phyloP scores from a whole-genome alignment of 2,113 vertebrate species.

The Pipa parva region DNA sequence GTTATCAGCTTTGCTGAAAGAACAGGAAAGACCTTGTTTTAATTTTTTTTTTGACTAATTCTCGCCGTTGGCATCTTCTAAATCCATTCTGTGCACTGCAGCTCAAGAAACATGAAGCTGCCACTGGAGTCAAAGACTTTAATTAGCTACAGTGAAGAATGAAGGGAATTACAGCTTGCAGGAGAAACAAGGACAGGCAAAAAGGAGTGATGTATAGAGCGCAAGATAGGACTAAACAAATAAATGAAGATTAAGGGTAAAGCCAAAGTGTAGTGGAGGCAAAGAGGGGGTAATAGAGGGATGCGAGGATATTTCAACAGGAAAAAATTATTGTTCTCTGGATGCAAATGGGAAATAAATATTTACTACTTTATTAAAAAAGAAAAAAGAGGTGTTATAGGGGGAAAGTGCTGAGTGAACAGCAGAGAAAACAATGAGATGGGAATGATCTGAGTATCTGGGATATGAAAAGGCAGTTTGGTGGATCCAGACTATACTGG shows the following conservation, averaged over 20 bases:
- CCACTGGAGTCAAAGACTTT: slow-evolving; percentile 39
- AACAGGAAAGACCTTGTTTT: slow-evolving; percentile 38
- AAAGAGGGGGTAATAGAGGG: not conserved
- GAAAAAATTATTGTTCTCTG: not conserved
- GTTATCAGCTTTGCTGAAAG: slow-evolving; percentile 20
- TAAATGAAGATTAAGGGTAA: slow-evolving; percentile 39
- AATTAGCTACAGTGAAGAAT: slow-evolving; percentile 41
- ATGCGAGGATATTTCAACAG: not conserved
- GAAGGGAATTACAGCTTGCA: slow-evolving; percentile 35
- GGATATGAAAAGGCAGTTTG: not conserved
- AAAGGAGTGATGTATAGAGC: slow-evolving; percentile 32
- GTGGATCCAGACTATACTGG: too few species aligned
- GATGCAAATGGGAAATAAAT: not conserved
- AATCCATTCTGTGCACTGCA: slow-evolving; percentile 35
- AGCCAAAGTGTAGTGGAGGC: not conserved
- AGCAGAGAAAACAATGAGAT: not conserved
- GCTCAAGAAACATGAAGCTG: slow-evolving; percentile 27
- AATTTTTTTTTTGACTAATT: slow-evolving; percentile 21
- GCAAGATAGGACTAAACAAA: slow-evolving; percentile 37
- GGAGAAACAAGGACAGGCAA: slow-evolving; percentile 30
- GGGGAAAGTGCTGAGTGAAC: not conserved
- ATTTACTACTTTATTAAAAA: not conserved
- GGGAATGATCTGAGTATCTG: not conserved
- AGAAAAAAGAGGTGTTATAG: not conserved
- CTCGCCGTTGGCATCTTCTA: slow-evolving; percentile 25